These are phyloP conservation scores for Phaethornis superciliosus DNA, from an alignment of 2,113 vertebrate species.

Conservation along the genomic window DNA sequence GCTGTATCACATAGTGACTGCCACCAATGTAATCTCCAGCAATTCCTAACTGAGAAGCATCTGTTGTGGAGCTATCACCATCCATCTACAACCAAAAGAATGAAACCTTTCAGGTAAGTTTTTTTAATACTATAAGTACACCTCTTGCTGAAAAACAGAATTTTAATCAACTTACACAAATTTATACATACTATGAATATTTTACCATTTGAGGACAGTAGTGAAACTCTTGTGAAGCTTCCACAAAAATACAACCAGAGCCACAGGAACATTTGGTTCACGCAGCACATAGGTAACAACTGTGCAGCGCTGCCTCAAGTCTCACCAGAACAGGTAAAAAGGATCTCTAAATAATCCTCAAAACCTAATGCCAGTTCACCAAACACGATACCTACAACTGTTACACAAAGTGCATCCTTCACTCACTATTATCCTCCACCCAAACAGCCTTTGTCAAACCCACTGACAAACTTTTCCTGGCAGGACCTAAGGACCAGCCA, in stretches of 20 bases:
- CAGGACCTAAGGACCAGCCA: not conserved
- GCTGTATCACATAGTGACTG: slow-evolving; percentile 94
- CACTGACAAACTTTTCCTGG: not conserved
- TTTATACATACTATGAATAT: not conserved
- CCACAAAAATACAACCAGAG: not conserved
- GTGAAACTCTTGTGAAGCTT: not conserved
- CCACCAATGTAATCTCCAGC: slow-evolving; percentile 92
- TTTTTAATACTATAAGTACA: not conserved
- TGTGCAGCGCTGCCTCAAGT: not conserved
- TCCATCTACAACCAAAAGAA: slow-evolving; percentile 86
- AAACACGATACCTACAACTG: too few species aligned
- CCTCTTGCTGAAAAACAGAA: not conserved
- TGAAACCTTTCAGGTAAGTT: not conserved
- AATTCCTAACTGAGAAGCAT: slow-evolving; percentile 95
- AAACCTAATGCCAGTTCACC: not conserved
- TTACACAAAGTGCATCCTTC: not conserved
- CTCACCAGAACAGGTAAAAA: not conserved
- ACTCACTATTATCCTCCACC: not conserved
- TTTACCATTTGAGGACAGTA: not conserved
- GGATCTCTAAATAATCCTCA: not conserved
- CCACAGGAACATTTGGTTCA: not conserved
- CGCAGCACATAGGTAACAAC: rapidly evolving
- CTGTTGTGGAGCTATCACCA: slow-evolving; percentile 93
- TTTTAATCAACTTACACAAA: not conserved
- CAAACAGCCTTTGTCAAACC: not conserved